phyloP scores from a whole-genome alignment of 2,113 vertebrate genomes.

The Diphyllodes magnificus region DNA sequence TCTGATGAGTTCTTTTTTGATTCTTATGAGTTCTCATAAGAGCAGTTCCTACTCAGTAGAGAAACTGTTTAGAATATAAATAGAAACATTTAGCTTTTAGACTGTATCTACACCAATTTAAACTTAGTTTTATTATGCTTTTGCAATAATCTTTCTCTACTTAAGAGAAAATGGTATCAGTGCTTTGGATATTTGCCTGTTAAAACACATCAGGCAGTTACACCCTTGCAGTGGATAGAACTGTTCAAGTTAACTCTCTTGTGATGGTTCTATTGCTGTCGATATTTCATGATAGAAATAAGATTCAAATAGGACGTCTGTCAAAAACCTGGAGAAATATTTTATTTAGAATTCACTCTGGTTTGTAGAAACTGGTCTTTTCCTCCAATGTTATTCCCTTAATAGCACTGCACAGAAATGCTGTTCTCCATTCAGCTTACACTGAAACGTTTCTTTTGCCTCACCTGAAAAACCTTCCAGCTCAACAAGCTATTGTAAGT shows the following conservation, averaged over 20 bases:
- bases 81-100: neutral
- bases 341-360: neutral
- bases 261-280: neutral
- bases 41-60: neutral
- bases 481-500: conserved; percentile 85
- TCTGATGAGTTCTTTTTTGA: too few species aligned
- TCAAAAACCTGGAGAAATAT: neutral
- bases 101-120: neutral
- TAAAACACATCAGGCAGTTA: neutral
- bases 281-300: neutral
- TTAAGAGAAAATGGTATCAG: neutral
- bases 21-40: neutral
- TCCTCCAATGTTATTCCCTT: conserved; percentile 60
- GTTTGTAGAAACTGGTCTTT: neutral
- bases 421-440: conserved; percentile 81
- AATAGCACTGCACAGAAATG: conserved; percentile 81
- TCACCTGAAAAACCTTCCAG: conserved; percentile 87
- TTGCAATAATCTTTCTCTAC: neutral
- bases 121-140: neutral
- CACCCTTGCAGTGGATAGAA: neutral
- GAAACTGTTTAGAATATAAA: neutral
- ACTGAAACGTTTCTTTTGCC: conserved; percentile 87
- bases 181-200: neutral
- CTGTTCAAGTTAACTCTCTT: neutral
- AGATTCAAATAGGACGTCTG: neutral